A percentile compares a stretch with the other conserved stretches of the same genome.
Conservation (phyloP, 2,113 vertebrate species). For the Oreotrochilus melanogaster region DNA sequence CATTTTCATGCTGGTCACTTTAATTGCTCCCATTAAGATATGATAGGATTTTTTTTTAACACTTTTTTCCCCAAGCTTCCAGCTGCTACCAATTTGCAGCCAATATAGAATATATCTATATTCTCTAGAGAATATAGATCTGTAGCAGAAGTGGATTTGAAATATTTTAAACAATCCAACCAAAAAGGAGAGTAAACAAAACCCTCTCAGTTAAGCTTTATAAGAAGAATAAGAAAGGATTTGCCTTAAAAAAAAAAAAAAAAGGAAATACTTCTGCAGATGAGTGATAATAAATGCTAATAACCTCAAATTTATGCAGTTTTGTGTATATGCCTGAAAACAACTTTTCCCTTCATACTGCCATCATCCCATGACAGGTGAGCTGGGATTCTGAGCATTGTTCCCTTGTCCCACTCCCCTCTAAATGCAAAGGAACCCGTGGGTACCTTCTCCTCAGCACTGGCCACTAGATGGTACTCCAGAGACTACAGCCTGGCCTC, state of each 20-base stretch:
- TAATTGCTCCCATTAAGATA: not conserved
- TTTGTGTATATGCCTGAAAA: not conserved
- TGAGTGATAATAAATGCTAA: conserved; percentile 23
- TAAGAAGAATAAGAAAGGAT: conserved; percentile 23
- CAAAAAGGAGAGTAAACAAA: conserved; percentile 10
- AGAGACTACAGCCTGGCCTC: not conserved
- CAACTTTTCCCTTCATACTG: not conserved
- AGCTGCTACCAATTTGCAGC: conserved; percentile 23
- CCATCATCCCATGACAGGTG: not conserved
- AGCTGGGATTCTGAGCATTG: not conserved
- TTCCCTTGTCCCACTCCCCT: not conserved
- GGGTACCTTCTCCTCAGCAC: not conserved
- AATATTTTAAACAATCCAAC: not conserved
- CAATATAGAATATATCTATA: not conserved
- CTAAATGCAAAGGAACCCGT: fast-evolving
- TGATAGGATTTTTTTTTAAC: conserved; percentile 29
- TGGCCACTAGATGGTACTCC: conserved; percentile 42
- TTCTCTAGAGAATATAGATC: not conserved
- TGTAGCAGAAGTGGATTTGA: not conserved
- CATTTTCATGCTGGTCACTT: conserved; percentile 9
- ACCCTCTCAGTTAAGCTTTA: conserved; percentile 10
- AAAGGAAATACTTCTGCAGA: not conserved
- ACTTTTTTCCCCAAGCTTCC: not conserved
- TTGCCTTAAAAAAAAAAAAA: not conserved
- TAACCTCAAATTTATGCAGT: not conserved